Conservation (phyloP, 2,888 invertebrate species). For the Drosophila bunnanda region DNA sequence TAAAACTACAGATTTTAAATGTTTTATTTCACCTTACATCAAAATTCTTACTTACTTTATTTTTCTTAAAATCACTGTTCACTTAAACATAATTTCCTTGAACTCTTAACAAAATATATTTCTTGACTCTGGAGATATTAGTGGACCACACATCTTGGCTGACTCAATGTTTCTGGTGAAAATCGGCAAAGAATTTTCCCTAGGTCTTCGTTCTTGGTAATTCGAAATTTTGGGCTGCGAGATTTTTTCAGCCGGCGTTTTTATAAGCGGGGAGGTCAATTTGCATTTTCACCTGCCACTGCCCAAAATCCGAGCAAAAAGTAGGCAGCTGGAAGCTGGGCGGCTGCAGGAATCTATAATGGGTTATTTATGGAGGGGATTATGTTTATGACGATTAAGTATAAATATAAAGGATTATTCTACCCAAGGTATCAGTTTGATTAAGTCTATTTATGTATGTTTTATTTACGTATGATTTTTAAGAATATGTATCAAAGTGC, state of each 20-base stretch:
- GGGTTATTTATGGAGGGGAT: constrained; percentile 23
- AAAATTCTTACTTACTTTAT: neutral
- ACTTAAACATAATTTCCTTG: neutral
- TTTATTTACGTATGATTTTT: neutral
- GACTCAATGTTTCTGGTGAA: constrained; percentile 24
- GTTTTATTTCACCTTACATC: too few species aligned
- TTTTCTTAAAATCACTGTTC: neutral
- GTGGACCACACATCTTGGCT: constrained; percentile 15
- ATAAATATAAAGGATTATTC: neutral
- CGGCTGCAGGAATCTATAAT: constrained; percentile 2
- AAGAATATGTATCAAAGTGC: neutral
- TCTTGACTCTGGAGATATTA: neutral
- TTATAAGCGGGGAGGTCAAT: constrained; percentile 28
- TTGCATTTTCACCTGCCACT: constrained; percentile 36
- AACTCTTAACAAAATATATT: neutral
- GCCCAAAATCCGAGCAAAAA: constrained; percentile 21
- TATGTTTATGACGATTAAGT: constrained; percentile 27
- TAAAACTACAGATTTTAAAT: too few species aligned
- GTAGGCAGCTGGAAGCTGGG: constrained; percentile 33
- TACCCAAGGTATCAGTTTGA: neutral
- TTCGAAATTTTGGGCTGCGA: constrained; percentile 19
- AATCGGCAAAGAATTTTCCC: constrained; percentile 4
- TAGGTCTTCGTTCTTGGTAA: constrained; percentile 20
- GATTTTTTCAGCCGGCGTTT: constrained; percentile 36
- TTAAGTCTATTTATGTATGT: constrained; percentile 17